Evolutionary conservation across 2,888 invertebrate genomes (phyloP), one percentile per base, ranked within the genome.

Genomic region (Nesidiocoris tenuis): DNA sequence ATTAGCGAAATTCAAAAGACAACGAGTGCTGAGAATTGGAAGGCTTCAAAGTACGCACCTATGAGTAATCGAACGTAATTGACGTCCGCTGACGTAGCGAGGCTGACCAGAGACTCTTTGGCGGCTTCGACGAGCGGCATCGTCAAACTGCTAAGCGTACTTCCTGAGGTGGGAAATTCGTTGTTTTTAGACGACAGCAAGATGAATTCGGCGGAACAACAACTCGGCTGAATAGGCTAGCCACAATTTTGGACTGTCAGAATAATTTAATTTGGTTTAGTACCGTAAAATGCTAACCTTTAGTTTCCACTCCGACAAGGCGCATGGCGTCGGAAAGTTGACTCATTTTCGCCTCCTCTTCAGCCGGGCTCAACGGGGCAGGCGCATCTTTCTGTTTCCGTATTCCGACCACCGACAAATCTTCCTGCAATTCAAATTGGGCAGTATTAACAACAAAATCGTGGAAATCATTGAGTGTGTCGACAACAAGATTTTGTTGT

Each of bases 21-120:
- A 39, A 39, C 12, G 39, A 12, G 5, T 39, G 3, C 39, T 59
- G 5, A 59, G 5, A 59, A 16, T 17, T 19, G 19, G 59, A 59
- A 59, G 16, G 19, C n/a, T n/a, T n/a, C 59, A 59, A 59, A 59
- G 19, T 71, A 81, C 85, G 83, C 84, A 93, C 93, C 89, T 87
- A 94, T 92, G 84, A 88, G 89, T 82, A 94, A 89, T 82, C 98
- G 98, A 80, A 98, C 88, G 85, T 98, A 99, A 83, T 95, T 92
- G 81, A 93, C 88, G 79, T 89, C 86, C 78, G 92, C 91, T 78
- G 92, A 91, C 2, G 66, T 77, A n/a, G 77, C 78, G 18, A 81
- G 78, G 56, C 79, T 79, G 71, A 77, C 75, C n/a, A 81, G 74
- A 19, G 80, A 80, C 54, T 76, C 71, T 21, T 79, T 79, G 16